Conservation (phyloP, 2,797 vertebrate genomes). For the Numenius phaeopus region DNA sequence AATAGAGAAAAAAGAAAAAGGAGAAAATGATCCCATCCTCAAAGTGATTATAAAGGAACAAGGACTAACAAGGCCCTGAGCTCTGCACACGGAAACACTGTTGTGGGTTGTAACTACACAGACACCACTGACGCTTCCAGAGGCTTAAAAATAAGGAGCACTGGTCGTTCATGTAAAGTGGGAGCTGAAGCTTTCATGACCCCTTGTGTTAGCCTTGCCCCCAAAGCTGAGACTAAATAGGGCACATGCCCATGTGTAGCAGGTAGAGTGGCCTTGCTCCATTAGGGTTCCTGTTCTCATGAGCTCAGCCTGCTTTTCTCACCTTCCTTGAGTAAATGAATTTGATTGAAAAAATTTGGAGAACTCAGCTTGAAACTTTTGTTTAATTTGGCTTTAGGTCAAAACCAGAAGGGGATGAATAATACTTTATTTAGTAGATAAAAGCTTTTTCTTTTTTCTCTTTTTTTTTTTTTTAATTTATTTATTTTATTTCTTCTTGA, state of each 20-base stretch:
- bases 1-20: neutral
- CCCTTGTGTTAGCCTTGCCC: neutral
- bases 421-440: conserved; percentile 35
- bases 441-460: neutral
- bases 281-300: neutral
- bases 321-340: neutral
- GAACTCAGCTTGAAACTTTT: conserved; percentile 26
- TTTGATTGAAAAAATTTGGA: conserved; percentile 14
- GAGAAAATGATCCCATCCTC: neutral
- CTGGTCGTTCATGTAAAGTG: neutral
- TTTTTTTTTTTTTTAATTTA: neutral
- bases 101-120: neutral
- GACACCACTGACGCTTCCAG: rapidly evolving
- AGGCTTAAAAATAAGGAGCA: neutral
- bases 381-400: conserved; percentile 45
- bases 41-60: neutral
- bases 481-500: neutral
- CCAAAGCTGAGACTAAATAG: neutral
- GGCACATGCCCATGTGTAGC: neutral
- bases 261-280: neutral
- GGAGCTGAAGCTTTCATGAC: neutral
- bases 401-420: conserved; percentile 36
- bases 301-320: conserved; percentile 17
- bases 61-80: neutral
- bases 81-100: neutral